These are phyloP conservation scores for Drosophila novamexicana DNA, from an alignment of 1,140 invertebrate genomes.

Conservation along the genomic window DNA sequence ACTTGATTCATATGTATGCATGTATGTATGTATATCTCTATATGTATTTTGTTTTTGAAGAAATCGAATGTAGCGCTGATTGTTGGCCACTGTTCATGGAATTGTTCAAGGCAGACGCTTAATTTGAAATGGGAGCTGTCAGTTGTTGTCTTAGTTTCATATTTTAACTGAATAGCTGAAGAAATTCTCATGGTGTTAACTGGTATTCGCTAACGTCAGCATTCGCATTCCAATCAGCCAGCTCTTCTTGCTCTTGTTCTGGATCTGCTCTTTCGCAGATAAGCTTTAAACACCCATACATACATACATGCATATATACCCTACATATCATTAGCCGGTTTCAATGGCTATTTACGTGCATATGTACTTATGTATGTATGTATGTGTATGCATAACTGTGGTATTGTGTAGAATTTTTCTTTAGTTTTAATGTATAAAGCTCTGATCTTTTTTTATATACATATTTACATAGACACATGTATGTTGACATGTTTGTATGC, in stretches of 20 bases:
- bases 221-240: constrained; percentile 22
- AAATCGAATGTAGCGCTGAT: constrained; percentile 36
- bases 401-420: too few species aligned
- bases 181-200: constrained; percentile 31
- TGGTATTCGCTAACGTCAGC: constrained; percentile 56
- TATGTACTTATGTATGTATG: too few species aligned
- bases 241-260: constrained; percentile 8
- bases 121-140: constrained; percentile 34
- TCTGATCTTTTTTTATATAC: too few species aligned
- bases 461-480: too few species aligned
- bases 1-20: constrained; percentile 9
- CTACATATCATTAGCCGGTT: constrained; percentile 13
- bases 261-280: constrained; percentile 7
- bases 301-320: background rate
- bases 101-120: constrained; percentile 30
- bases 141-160: background rate
- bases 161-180: constrained; percentile 23
- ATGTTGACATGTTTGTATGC: too few species aligned
- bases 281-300: background rate
- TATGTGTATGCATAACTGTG: too few species aligned
- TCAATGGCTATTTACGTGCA: background rate
- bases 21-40: constrained; percentile 2
- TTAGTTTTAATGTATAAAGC: too few species aligned
- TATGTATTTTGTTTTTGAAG: constrained; percentile 18
- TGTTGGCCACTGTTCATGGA: constrained; percentile 20